Percentiles rank a stretch among this genome's conserved stretches.
Conservation (phyloP, 2,113 vertebrate genomes). For the Rhineura floridana region DNA sequence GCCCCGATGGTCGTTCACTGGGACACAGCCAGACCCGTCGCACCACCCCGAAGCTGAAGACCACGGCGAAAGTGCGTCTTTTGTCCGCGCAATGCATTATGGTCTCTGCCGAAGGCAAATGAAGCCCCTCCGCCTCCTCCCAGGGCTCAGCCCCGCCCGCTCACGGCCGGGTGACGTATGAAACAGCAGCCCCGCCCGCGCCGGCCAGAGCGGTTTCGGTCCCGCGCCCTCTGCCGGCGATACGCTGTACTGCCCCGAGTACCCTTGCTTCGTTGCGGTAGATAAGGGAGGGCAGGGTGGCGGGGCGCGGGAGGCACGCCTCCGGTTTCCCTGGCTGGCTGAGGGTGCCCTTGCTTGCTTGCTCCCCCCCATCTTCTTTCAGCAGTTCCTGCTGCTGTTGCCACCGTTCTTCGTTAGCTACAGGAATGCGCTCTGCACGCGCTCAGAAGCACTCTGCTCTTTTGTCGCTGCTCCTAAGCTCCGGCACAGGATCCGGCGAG, state of each 20-base stretch:
- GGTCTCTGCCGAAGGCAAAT: not conserved
- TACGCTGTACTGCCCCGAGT: not conserved
- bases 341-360: no score
- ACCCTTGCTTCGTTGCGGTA: not conserved
- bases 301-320: not conserved
- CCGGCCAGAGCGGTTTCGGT: not conserved
- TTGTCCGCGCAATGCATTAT: not conserved
- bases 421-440: not conserved
- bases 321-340: no score
- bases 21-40: no score
- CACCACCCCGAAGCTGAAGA: no score
- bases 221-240: not conserved
- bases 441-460: not conserved
- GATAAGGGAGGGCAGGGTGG: no score
- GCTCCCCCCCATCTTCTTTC: not conserved
- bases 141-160: not conserved
- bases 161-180: not conserved
- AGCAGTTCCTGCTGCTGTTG: not conserved
- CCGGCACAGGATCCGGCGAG: no score
- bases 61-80: not conserved
- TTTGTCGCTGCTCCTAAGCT: not conserved
- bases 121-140: no score
- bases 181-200: no score
- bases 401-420: not conserved
- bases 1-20: no score